phyloP scores from a whole-genome alignment of 1,140 invertebrate species.

The Bombus pyrosoma region DNA sequence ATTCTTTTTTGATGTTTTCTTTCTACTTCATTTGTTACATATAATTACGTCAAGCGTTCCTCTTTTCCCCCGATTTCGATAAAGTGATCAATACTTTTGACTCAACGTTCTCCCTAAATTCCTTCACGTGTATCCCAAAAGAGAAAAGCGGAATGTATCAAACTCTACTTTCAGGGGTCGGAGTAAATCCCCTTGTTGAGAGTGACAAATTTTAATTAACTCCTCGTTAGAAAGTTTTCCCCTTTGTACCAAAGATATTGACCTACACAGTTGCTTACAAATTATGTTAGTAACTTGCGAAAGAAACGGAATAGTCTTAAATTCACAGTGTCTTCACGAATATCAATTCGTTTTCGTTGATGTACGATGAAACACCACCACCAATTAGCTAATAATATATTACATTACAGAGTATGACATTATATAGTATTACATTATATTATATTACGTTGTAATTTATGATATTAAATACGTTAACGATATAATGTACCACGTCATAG shows the following conservation, averaged over 20 bases:
- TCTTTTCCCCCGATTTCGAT: background rate
- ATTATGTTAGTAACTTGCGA: background rate
- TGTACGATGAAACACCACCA: too few species aligned
- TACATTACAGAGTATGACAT: fast-evolving
- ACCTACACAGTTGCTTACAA: too few species aligned
- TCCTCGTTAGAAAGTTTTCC: background rate
- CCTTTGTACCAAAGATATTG: background rate
- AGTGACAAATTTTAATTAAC: background rate
- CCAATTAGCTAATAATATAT: fast-evolving
- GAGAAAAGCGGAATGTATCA: background rate
- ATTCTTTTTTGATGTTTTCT: fast-evolving
- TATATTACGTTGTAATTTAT: too few species aligned
- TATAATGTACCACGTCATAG: too few species aligned
- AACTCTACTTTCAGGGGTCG: too few species aligned
- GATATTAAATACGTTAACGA: too few species aligned
- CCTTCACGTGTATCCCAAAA: background rate
- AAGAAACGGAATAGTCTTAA: too few species aligned
- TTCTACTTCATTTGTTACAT: background rate
- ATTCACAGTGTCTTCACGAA: too few species aligned
- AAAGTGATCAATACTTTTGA: background rate
- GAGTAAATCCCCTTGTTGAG: background rate
- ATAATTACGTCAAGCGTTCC: fast-evolving
- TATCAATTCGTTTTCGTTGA: fast-evolving
- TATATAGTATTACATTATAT: too few species aligned
- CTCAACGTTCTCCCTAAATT: too few species aligned